Evolutionary conservation across 2,113 vertebrate species (phyloP), one percentile per base, ranked within the genome.

Genomic region (Grallaria varia): DNA sequence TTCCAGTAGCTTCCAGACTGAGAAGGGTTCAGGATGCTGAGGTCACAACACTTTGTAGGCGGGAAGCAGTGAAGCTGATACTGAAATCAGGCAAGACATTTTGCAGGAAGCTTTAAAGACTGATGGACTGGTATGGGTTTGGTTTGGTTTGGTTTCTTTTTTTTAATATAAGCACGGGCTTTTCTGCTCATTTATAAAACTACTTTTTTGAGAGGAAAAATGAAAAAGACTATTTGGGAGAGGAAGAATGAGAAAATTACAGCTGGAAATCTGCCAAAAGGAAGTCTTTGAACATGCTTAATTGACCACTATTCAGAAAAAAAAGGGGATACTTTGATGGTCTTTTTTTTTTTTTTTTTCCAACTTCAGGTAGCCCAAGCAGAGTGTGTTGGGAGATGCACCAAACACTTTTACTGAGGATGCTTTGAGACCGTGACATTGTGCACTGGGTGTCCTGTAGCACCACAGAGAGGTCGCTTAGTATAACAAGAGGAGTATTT

Each of bases 401-500:
- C 13, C 27, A 11, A 55, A 44, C 4, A 0, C 45, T 53, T 76
- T 5, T 6, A 12, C 30, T 15, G 18, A n/a, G 40, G 21, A 1
- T 30, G 22, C 62, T 79, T 27, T 44, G 75, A 79, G 53, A 50
- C 39, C 25, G 31, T 49, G 74, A 27, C 53, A 53, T 21, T 14
- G 12, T 53, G n/a, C 50, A 14, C 45, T 27, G 4, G 4, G 22
- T 40, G 20, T 67, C 33, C 67, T 63, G n/a, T 25, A 53, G 62
- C 71, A 75, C 0, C 0, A 22, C 6, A 13, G 1, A 23, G 12
- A 83, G 42, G 19, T 68, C 56, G 31, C 39, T 45, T 53, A 12
- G 12, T 68, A 20, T 25, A 76, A 59, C 6, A 78, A 63, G 82
- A 72, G 4, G 4, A 55, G 28, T 33, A 39, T 66, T 79, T 50